Conservation (phyloP, 2,113 vertebrate genomes). For the Egretta garzetta region DNA sequence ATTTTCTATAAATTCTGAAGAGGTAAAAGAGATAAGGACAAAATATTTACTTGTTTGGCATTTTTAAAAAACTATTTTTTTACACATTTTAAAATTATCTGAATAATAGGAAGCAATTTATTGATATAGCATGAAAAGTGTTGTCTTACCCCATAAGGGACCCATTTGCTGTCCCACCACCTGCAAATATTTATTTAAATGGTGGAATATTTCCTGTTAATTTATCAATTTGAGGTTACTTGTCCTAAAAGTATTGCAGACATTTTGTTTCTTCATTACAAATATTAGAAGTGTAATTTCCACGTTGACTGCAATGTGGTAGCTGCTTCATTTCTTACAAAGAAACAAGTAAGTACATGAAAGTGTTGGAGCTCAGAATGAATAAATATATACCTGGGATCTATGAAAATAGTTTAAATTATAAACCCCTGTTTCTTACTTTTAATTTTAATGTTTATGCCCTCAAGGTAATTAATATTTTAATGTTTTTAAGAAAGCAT, state of each 20-base stretch:
- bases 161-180: neutral
- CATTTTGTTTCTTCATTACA: neutral
- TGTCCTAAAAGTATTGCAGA: neutral
- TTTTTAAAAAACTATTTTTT: neutral
- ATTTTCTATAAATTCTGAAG: constrained; percentile 92
- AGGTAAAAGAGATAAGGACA: constrained; percentile 17
- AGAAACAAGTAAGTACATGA: neutral
- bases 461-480: neutral
- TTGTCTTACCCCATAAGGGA: neutral
- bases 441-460: neutral
- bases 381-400: neutral
- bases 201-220: neutral
- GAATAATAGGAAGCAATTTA: neutral
- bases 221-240: neutral
- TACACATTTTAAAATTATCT: neutral
- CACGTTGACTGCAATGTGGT: neutral
- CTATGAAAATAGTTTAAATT: neutral
- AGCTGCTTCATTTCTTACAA: neutral
- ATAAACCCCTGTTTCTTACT: neutral
- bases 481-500: neutral
- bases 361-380: neutral
- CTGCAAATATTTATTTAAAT: neutral
- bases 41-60: neutral
- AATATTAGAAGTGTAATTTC: neutral
- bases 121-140: neutral